Conservation (phyloP, 2,113 vertebrate species). For the Seriola aureovittata region DNA sequence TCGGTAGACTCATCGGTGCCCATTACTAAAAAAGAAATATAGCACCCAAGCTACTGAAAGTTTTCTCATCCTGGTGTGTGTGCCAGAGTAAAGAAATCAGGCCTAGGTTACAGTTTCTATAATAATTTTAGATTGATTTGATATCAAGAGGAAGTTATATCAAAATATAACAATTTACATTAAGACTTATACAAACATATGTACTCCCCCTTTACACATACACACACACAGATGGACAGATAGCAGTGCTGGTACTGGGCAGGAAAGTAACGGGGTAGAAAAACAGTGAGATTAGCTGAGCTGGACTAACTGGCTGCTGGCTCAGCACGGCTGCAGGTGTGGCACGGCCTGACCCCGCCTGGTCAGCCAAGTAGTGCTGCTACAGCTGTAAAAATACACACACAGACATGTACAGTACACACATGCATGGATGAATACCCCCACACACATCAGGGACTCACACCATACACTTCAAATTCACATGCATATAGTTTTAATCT, state of each 20-base stretch:
- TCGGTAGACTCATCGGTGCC: not conserved
- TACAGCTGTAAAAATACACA: slow-evolving; percentile 83
- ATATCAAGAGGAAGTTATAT: not conserved
- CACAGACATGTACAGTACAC: slow-evolving; percentile 43
- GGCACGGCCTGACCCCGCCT: slow-evolving; percentile 65
- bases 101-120: not conserved
- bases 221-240: slow-evolving; percentile 42
- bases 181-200: slow-evolving; percentile 12
- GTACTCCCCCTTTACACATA: slow-evolving; percentile 8
- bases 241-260: slow-evolving; percentile 45
- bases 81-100: not conserved
- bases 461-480: slow-evolving; percentile 14
- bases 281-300: slow-evolving; percentile 74
- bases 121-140: slow-evolving; percentile 2
- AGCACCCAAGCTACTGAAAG: not conserved
- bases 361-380: slow-evolving; percentile 62
- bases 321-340: slow-evolving; percentile 83
- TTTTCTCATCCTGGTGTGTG: not conserved
- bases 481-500: not conserved
- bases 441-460: slow-evolving; percentile 13
- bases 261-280: slow-evolving; percentile 58
- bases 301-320: slow-evolving; percentile 65
- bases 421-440: not conserved
- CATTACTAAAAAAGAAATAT: not conserved
- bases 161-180: not conserved